Percentiles rank a stretch among this genome's conserved stretches.
Conservation (phyloP, 2,888 invertebrate species). For the Anarsia innoxiella region DNA sequence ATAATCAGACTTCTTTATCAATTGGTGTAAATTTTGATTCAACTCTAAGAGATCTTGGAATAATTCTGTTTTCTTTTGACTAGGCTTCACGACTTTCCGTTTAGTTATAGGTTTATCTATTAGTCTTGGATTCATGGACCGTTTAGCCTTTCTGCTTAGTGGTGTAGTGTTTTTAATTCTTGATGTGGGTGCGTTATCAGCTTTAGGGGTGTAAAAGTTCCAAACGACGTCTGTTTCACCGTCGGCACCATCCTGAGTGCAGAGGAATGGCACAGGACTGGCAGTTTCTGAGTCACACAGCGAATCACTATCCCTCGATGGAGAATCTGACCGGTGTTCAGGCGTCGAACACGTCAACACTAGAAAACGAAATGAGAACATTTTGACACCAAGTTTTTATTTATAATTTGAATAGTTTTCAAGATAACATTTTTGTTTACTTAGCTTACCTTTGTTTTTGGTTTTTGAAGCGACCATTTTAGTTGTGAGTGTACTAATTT, state of each 20-base stretch:
- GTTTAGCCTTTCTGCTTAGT: conserved; percentile 49
- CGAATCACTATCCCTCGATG: conserved; percentile 62
- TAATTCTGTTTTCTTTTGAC: conserved; percentile 52
- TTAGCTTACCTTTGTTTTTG: conserved; percentile 50
- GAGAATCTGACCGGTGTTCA: conserved; percentile 49
- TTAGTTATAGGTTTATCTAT: conserved; percentile 47
- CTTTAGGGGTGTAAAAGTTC: conserved; percentile 70
- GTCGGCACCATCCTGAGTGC: conserved; percentile 68
- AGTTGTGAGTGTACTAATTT: conserved; percentile 24
- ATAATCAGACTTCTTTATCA: conserved; percentile 40
- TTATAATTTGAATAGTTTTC: too few relatives aligned
- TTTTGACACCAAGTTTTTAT: too few relatives aligned
- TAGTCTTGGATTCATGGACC: conserved; percentile 37
- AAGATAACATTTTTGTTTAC: too few relatives aligned
- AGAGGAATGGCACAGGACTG: conserved; percentile 66
- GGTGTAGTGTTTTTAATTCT: conserved; percentile 54
- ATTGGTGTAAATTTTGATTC: conserved; percentile 57
- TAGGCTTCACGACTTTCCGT: conserved; percentile 38
- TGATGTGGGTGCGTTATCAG: conserved; percentile 36
- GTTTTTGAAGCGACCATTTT: conserved; percentile 53
- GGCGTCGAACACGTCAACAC: conserved; percentile 62
- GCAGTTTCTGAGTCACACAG: conserved; percentile 57
- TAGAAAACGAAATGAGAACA: too few relatives aligned
- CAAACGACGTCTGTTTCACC: conserved; percentile 68
- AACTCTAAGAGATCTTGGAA: conserved; percentile 61